Conservation (phyloP, 92 coral and sea anemone species). For the Phenganax stokvisi region DNA sequence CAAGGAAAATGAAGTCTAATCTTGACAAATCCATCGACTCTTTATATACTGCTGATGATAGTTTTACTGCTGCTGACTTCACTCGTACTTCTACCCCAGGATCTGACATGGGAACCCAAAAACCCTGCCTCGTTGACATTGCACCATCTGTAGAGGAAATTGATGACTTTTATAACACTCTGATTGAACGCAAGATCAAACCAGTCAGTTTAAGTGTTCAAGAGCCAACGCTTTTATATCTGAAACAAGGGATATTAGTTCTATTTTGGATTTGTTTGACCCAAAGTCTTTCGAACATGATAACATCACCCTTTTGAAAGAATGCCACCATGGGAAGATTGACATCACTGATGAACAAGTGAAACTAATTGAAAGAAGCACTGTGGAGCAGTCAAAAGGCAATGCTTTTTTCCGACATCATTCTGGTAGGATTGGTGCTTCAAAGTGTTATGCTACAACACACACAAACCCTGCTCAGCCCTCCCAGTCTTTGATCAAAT, state of each 20-base stretch:
- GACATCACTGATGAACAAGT: conserved; percentile 37
- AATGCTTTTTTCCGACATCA: conserved; percentile 43
- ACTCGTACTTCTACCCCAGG: too few species aligned
- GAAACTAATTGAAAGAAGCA: conserved; percentile 40
- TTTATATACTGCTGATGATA: too few species aligned
- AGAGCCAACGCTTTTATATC: conserved; percentile 27
- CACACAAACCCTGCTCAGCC: too few species aligned
- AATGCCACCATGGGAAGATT: too few species aligned
- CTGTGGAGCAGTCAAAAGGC: conserved; percentile 23
- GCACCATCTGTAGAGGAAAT: conserved; percentile 33
- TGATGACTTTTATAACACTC: conserved; percentile 12
- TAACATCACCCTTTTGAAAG: conserved; percentile 41
- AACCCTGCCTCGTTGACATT: background rate
- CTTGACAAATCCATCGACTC: too few species aligned
- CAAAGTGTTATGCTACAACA: too few species aligned
- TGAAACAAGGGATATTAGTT: conserved; percentile 41
- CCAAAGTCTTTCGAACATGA: conserved; percentile 41
- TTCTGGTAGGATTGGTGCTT: conserved; percentile 57
- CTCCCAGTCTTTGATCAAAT: too few species aligned
- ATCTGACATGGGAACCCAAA: background rate
- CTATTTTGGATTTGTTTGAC: conserved; percentile 38
- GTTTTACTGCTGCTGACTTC: too few species aligned
- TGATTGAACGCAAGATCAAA: conserved; percentile 29
- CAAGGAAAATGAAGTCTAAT: too few species aligned
- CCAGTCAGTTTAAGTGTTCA: conserved; percentile 41